These are phyloP conservation scores for Achatina immaculata DNA, from an alignment of 1,140 invertebrate species.

Conservation along the genomic window DNA sequence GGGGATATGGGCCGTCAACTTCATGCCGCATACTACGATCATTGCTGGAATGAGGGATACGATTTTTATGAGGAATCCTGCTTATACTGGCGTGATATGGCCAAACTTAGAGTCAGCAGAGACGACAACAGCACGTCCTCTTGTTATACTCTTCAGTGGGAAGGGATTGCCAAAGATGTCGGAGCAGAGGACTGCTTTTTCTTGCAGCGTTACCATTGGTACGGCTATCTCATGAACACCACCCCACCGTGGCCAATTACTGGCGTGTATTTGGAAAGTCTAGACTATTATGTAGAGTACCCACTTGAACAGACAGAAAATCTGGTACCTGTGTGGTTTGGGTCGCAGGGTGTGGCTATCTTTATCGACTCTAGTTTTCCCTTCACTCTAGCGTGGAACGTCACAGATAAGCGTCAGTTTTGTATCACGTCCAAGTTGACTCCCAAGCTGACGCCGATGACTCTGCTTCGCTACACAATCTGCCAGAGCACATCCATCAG, in stretches of 20 bases:
- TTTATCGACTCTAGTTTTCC: slow-evolving; percentile 45
- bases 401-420: slow-evolving; percentile 46
- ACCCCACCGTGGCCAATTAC: slow-evolving; percentile 43
- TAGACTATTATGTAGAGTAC: slow-evolving; percentile 42
- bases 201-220: slow-evolving; percentile 48
- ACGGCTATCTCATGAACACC: slow-evolving; percentile 38
- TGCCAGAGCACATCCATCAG: slow-evolving; percentile 40
- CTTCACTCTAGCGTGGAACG: slow-evolving; percentile 43
- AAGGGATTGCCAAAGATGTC: slow-evolving; percentile 35
- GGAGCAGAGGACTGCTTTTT: slow-evolving; percentile 49
- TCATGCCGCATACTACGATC: slow-evolving; percentile 43
- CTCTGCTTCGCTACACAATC: slow-evolving; percentile 44
- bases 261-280: slow-evolving; percentile 29
- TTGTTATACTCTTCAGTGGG: slow-evolving; percentile 47
- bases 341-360: slow-evolving; percentile 41
- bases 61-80: slow-evolving; percentile 40
- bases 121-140: slow-evolving; percentile 34
- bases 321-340: slow-evolving; percentile 46
- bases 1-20: slow-evolving; percentile 45
- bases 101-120: slow-evolving; percentile 36
- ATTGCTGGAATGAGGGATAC: slow-evolving; percentile 38
- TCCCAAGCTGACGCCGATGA: background rate
- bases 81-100: slow-evolving; percentile 45
- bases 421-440: slow-evolving; percentile 41
- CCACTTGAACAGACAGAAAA: slow-evolving; percentile 39